Conservation (phyloP, 2,113 vertebrate species). For the Suricata suricatta region DNA sequence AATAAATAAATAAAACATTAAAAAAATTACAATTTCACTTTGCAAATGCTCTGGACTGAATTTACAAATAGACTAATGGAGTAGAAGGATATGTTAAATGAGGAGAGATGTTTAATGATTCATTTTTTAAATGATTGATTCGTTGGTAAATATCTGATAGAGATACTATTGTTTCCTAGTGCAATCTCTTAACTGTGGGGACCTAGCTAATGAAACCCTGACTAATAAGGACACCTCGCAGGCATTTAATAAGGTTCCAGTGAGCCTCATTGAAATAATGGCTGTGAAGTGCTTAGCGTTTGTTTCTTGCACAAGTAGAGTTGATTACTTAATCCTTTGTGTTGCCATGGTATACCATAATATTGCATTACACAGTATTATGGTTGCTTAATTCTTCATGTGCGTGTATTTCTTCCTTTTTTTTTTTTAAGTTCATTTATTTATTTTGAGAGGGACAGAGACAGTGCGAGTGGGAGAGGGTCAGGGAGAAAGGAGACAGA, state of each 20-base stretch:
- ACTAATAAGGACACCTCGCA: neutral
- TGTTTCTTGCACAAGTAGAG: neutral
- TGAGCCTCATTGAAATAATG: neutral
- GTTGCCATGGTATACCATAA: neutral
- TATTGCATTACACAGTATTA: neutral
- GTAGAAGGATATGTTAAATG: neutral
- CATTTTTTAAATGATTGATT: neutral
- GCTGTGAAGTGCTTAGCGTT: neutral
- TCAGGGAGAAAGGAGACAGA: too few species aligned
- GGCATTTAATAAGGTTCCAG: neutral
- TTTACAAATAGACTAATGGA: neutral
- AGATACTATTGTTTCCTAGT: neutral
- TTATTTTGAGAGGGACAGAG: too few species aligned
- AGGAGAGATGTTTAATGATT: neutral
- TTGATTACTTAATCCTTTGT: constrained; percentile 6
- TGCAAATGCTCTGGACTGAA: neutral
- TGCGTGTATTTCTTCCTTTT: too few species aligned
- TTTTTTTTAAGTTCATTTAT: too few species aligned
- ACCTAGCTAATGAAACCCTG: neutral
- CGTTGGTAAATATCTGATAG: neutral
- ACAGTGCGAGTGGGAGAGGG: too few species aligned
- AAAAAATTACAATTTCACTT: too few species aligned
- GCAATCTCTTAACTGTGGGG: neutral
- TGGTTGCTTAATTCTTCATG: neutral
- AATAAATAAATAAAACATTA: too few species aligned